Evolutionary conservation across 2,113 vertebrate species (phyloP).

Genomic region (Triplophysa tibetana): DNA sequence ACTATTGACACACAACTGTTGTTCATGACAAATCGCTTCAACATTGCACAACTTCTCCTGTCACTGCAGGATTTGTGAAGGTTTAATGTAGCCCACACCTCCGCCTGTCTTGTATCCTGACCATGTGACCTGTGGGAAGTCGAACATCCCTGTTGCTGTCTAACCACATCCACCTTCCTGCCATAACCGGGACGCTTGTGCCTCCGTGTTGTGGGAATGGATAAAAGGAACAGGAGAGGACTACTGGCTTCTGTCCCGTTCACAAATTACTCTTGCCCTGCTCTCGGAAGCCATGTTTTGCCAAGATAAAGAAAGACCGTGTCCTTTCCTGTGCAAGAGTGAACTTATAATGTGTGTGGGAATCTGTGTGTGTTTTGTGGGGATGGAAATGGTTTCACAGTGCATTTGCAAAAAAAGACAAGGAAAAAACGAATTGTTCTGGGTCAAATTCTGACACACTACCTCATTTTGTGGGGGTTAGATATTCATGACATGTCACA

Average conservation of each 20-base stretch:
- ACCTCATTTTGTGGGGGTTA: constrained; percentile 1
- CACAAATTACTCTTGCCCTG: constrained; percentile 70
- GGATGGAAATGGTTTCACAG: constrained; percentile 33
- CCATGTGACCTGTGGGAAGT: constrained; percentile 65
- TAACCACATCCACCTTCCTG: constrained; percentile 61
- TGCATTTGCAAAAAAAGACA: constrained; percentile 22
- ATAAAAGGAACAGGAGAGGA: constrained; percentile 60
- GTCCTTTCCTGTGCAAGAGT: constrained; percentile 55
- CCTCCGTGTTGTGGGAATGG: constrained; percentile 65
- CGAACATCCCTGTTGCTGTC: constrained; percentile 59
- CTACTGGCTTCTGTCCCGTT: constrained; percentile 62
- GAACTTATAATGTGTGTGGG: constrained; percentile 23
- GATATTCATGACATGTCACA: constrained; percentile 38
- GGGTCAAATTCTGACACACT: constrained; percentile 32
- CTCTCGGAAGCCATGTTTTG: constrained; percentile 64
- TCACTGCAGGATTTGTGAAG: background rate
- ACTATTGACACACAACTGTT: background rate
- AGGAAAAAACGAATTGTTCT: constrained; percentile 31
- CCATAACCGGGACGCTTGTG: constrained; percentile 47
- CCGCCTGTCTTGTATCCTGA: constrained; percentile 47
- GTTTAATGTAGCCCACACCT: constrained; percentile 54
- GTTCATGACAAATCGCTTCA: background rate
- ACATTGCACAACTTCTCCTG: background rate
- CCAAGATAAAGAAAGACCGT: constrained; percentile 62
- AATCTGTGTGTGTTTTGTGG: constrained; percentile 20